Evolutionary conservation across 1,140 invertebrate genomes (phyloP), one percentile per base, ranked within the genome.

Genomic region (Leguminivora glycinivorella): DNA sequence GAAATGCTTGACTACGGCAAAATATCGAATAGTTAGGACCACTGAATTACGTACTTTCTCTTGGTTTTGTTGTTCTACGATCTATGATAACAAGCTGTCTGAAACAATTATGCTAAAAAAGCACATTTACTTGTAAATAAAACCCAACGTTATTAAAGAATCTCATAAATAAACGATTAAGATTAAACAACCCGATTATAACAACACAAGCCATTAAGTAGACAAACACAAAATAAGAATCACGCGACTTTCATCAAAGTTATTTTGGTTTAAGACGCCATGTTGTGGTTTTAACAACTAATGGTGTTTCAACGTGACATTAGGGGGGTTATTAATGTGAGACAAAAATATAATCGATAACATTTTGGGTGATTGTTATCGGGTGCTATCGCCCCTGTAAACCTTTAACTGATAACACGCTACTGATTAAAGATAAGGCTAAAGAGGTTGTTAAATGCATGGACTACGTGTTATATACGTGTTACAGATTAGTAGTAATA

Each of bases 341-440:
- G 22, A 67, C 19, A 43, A 75, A 77, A 83, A 77, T 78, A 86
- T 83, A 89, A 90, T 90, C 88, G 83, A 90, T 90, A 89, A 85
- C 84, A 80, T 87, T 87, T 85, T 77, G 76, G 80, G 76, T 75
- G 76, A 72, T 77, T 67, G 75, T 89, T 89, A 90, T 90, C 88
- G 69, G 69, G 75, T 73, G 76, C 79, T 89, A 89, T 90, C 80
- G 79, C 79, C 72, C 76, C 79, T 77, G 76, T 80, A 79, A 79
- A 78, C 75, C 74, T 83, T 82, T 74, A 69, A 76, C 31, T 26
- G 88, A 90, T 90, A 90, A 83, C 82, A 84, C 72, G 80, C 79
- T 80, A 80, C 84, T 86, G 84, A 88, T 89, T 84, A 83, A 71
- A 72, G 83, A 83, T 85, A 85, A 75, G 72, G 75, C 47, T 47